Percentiles rank a stretch among this genome's conserved stretches.
phyloP scores from a whole-genome alignment of 2,113 vertebrate species.

The Vulpes vulpes region DNA sequence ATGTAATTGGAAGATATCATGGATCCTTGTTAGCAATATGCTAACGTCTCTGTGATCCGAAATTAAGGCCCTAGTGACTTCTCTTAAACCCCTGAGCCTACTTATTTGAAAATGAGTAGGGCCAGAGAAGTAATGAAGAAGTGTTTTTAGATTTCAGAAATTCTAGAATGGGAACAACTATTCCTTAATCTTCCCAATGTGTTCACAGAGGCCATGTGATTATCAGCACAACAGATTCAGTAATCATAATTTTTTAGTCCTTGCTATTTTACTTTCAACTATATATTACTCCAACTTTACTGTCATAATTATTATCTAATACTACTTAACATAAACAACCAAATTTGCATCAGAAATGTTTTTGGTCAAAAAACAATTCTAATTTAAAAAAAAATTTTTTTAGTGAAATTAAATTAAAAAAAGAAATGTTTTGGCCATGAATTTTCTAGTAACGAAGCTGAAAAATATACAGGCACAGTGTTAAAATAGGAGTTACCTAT shows the following conservation, averaged over 20 bases:
- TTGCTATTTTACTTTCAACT: conserved; percentile 29
- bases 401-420: neutral
- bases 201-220: neutral
- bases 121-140: conserved; percentile 6
- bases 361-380: neutral
- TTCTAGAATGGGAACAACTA: neutral
- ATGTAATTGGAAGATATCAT: neutral
- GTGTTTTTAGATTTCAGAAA: conserved; percentile 25
- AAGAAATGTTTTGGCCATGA: neutral
- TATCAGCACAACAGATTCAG: neutral
- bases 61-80: conserved; percentile 35
- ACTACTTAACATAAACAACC: conserved; percentile 33
- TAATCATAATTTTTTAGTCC: neutral
- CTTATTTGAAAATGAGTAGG: neutral
- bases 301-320: neutral
- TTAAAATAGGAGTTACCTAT: neutral
- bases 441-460: conserved; percentile 12
- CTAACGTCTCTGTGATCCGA: conserved; percentile 6
- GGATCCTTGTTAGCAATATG: neutral
- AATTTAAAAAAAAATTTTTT: neutral
- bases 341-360: conserved; percentile 16
- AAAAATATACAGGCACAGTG: neutral
- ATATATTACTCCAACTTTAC: neutral
- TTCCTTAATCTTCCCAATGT: neutral
- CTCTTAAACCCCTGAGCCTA: neutral